These are phyloP conservation scores for Brachymystax lenok DNA, from an alignment of 2,797 vertebrate species.

Conservation along the genomic window DNA sequence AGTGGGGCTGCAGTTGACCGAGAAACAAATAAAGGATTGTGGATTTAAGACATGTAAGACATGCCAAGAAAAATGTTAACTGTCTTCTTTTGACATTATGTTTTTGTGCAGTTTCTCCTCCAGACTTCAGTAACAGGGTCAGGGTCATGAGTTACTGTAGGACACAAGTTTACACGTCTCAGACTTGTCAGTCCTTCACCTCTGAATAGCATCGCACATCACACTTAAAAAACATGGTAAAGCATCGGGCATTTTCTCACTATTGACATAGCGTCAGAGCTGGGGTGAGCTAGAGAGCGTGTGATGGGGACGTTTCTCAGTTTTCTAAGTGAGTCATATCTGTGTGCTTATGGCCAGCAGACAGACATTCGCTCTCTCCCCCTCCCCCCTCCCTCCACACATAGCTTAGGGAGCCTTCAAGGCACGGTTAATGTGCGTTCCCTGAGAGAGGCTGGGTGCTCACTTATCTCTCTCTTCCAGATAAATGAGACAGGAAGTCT, in stretches of 20 bases:
- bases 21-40: neutral
- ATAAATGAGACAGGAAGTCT: slow-evolving; percentile 68
- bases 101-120: slow-evolving; percentile 24
- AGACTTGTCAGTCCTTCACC: slow-evolving; percentile 57
- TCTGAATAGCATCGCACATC: slow-evolving; percentile 55
- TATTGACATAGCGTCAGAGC: slow-evolving; percentile 41
- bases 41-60: neutral
- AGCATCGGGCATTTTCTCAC: slow-evolving; percentile 49
- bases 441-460: slow-evolving; percentile 57
- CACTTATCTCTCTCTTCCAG: slow-evolving; percentile 73
- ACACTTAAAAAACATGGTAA: slow-evolving; percentile 41
- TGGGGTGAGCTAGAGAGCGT: slow-evolving; percentile 38
- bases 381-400: slow-evolving; percentile 33
- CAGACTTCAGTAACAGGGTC: slow-evolving; percentile 53
- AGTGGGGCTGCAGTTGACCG: neutral
- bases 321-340: slow-evolving; percentile 66
- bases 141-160: slow-evolving; percentile 67
- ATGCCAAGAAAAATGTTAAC: neutral
- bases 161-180: slow-evolving; percentile 66
- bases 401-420: slow-evolving; percentile 40
- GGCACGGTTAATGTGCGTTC: slow-evolving; percentile 66
- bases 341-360: slow-evolving; percentile 63
- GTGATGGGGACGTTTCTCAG: slow-evolving; percentile 68
- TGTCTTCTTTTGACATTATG: neutral
- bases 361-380: slow-evolving; percentile 50